Evolutionary conservation across 2,113 vertebrate genomes (phyloP).

Genomic region (Tinamus guttatus): DNA sequence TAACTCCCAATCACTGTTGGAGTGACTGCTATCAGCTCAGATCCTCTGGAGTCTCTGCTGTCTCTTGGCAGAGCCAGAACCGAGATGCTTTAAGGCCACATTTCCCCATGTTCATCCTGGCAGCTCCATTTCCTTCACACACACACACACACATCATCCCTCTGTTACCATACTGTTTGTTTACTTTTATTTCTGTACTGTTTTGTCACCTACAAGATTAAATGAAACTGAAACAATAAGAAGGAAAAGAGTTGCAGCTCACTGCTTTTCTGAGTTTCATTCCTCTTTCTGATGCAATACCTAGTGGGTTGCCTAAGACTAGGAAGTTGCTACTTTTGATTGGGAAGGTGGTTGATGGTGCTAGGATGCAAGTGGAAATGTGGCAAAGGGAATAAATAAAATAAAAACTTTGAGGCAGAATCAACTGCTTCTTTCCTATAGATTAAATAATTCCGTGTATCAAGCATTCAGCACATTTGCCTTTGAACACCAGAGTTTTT

Average conservation of each 20-base stretch:
- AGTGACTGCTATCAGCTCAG: not conserved
- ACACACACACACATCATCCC: not conserved
- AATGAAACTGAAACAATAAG: not conserved
- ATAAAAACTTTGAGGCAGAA: not conserved
- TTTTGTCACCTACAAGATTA: not conserved
- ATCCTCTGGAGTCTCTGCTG: not conserved
- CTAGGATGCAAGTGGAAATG: not conserved
- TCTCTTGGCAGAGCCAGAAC: not conserved
- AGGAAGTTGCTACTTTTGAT: not conserved
- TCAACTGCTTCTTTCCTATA: not conserved
- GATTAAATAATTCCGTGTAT: not conserved
- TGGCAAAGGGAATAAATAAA: not conserved
- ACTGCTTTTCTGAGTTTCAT: not conserved
- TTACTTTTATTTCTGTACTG: not conserved
- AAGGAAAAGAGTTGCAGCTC: not conserved
- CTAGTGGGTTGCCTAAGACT: not conserved
- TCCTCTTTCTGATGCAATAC: not conserved
- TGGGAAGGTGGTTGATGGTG: not conserved
- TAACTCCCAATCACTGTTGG: not conserved
- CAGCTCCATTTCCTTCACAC: not conserved
- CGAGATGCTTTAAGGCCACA: not conserved
- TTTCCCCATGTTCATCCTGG: not conserved
- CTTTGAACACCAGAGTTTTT: not conserved
- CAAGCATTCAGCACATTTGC: not conserved
- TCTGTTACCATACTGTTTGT: not conserved